Evolutionary conservation across 1,140 invertebrate genomes (phyloP), one percentile per base, ranked within the genome.

Genomic region (Palaemon carinicauda): DNA sequence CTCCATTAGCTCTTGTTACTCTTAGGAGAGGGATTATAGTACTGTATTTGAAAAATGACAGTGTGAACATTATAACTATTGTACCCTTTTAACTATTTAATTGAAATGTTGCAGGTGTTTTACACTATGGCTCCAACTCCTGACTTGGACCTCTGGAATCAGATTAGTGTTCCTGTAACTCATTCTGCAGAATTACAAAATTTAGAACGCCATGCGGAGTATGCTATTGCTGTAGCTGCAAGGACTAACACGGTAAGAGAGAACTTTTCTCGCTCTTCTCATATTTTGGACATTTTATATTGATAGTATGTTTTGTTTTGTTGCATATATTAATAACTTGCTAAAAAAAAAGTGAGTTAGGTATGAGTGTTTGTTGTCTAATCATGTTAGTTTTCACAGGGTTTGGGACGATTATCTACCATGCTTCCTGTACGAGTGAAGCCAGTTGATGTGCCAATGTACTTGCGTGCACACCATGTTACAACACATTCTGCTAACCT

Each of bases 121-220:
- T 98, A 97, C 90, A 97, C 96, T 1, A 97, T 96, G 94, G 97
- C 96, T 0, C 96, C 97, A 0, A 96, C 97, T 0, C 97, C 97
- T 90, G 97, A 98, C 92, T 92, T 98, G 74, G 97, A 98, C 90
- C 95, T 96, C 89, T 98, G 97, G 97, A 95, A 95, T 89, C 95
- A 95, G 29, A 96, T 96, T 91, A 94, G 93, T 9, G 96, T 98
- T 19, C 94, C 95, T 14, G 92, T 98, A 2, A 98, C 97, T 0
- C 96, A 96, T 90, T 98, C 96, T 0, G 96, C 96, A 1, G 97
- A 98, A 90, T 92, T 99, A 50, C 94, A 96, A 1, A 97, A 96
- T 91, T 93, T 99, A 33, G 97, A 98, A 90, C 96, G 96, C 89
- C 96, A 96, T 91, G 95, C 96, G 3, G 95, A 97, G 89, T 99